phyloP scores from a whole-genome alignment of 2,113 vertebrate species.

The Excalfactoria chinensis region DNA sequence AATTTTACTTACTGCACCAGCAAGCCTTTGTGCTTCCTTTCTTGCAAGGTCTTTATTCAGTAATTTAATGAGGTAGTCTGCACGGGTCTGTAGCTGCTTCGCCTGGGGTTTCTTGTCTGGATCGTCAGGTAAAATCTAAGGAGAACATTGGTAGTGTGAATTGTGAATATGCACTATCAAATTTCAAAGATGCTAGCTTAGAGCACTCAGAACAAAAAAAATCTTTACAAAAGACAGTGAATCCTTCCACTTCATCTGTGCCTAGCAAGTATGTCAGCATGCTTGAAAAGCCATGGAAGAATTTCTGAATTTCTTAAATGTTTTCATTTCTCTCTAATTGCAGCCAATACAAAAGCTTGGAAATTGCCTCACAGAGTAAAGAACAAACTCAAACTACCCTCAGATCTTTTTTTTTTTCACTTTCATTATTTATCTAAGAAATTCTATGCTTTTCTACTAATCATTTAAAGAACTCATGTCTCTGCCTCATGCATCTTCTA shows the following conservation, averaged over 20 bases:
- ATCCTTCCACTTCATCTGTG: not conserved
- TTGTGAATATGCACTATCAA: not conserved
- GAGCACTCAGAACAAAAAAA: not conserved
- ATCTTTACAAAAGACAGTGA: fast-evolving
- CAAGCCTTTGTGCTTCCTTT: conserved; percentile 92
- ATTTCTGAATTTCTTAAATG: not conserved
- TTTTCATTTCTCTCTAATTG: not conserved
- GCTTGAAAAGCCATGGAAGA: not conserved
- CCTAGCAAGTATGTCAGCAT: not conserved
- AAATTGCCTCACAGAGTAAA: not conserved
- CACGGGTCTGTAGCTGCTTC: conserved; percentile 96
- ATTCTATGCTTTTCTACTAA: not conserved
- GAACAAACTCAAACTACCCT: not conserved
- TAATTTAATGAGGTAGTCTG: conserved; percentile 99
- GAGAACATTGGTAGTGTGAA: not conserved
- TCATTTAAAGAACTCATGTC: not conserved
- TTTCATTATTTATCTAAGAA: not conserved
- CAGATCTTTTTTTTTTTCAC: not conserved
- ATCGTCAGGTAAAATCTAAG: conserved; percentile 96
- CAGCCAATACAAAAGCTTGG: not conserved
- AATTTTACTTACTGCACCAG: conserved; percentile 85
- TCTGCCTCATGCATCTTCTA: not conserved
- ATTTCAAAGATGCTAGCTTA: not conserved
- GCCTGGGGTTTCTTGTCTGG: conserved; percentile 99
- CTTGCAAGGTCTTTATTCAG: conserved; percentile 94